A percentile compares a stretch with the other conserved stretches of the same genome.
Conservation (phyloP, 1,140 invertebrate species). For the Hestina assimilis region DNA sequence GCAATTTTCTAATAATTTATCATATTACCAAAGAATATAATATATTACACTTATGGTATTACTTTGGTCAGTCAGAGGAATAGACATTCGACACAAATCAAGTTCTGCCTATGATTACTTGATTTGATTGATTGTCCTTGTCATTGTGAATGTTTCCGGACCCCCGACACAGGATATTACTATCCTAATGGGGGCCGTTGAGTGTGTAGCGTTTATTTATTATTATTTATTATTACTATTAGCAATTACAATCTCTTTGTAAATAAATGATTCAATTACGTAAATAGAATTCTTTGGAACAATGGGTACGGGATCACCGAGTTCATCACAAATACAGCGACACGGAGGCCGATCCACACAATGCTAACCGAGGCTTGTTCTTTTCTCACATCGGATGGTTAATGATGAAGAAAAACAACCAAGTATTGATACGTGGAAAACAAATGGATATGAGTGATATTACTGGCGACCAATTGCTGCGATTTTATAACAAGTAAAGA, state of each 20-base stretch:
- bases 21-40: no score
- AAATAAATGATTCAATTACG: neutral
- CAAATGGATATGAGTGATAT: constrained; percentile 87
- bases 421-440: constrained; percentile 83
- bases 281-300: constrained; percentile 62
- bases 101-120: no score
- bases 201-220: no score
- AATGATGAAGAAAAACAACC: constrained; percentile 87
- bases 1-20: no score
- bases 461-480: constrained; percentile 84
- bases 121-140: no score
- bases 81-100: no score
- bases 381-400: constrained; percentile 93
- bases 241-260: neutral
- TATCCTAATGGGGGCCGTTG: no score
- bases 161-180: no score
- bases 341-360: constrained; percentile 90
- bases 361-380: constrained; percentile 89
- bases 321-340: constrained; percentile 91
- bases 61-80: no score
- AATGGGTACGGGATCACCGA: constrained; percentile 85
- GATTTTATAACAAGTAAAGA: constrained; percentile 83
- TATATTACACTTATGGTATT: neutral
- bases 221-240: no score
- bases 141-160: no score